Base-by-base conservation (phyloP, 2,888 invertebrate genomes). In the Hedya salicella region DNA sequence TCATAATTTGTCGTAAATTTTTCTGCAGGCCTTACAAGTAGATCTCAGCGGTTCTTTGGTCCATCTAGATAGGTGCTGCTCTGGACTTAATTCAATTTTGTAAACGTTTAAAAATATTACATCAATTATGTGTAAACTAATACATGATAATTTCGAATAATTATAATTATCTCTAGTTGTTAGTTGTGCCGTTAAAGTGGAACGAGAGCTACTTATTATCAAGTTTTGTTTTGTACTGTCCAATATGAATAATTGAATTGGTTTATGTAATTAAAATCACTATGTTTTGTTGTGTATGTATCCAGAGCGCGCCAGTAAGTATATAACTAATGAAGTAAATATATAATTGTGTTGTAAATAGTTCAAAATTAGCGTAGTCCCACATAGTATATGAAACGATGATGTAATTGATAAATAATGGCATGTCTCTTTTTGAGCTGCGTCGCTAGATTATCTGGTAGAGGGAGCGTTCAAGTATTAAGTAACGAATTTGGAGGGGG, bases 321-420 rank as follows among this genome's bases (percentile, higher is more conserved):
- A 14, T 32, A 53, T 54, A 32, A 40, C 8, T 56, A 57, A 46
- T 57, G 48, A 54, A 48, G n/a, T 17, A 63, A 62, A 62, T 62
- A 17, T 57, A 64, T 64, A 44, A 59, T 65, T 53, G n/a, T 14
- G 52, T 44, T 65, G 65, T 65, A 65, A 65, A 65, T 65, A 65
- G 52, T 65, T 60, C 59, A 53, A 46, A 65, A n/a, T 48, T 54
- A 54, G 53, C 21, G 36, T 63, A 63, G 40, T 48, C 32, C 36
- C 17, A 48, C 17, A 62, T 65, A 60, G 53, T 65, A 48, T 65
- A 53, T 60, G 9, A 30, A 59, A 50, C 57, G 50, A 64, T 42
- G 52, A 50, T 49, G n/a, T n/a, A n/a, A n/a, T n/a, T n/a, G n/a
- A n/a, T n/a, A 65, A 52, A 57, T 46, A 42, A 14, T 17, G 13